Conservation (phyloP, 2,797 vertebrate genomes). For the Urophycis tenuis region DNA sequence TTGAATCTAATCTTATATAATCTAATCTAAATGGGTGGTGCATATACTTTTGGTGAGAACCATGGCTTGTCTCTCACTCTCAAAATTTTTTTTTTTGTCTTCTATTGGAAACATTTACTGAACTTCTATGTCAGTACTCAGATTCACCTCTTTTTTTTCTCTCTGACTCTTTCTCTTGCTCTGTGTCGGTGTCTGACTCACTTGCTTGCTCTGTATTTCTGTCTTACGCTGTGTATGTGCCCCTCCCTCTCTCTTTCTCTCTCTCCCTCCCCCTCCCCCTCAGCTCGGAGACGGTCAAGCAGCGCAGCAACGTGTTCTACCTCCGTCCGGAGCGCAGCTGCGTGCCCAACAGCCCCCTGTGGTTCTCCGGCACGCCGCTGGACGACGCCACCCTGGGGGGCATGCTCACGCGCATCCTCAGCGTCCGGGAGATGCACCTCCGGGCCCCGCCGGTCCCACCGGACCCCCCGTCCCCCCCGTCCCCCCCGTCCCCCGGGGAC, state of each 20-base stretch:
- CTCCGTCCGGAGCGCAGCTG: slow-evolving; percentile 94
- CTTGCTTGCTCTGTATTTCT: not conserved
- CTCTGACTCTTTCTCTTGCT: not conserved
- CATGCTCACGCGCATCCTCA: slow-evolving; percentile 94
- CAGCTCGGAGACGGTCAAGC: slow-evolving; percentile 94
- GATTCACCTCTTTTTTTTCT: not conserved
- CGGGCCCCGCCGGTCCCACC: slow-evolving; percentile 9
- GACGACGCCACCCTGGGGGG: slow-evolving; percentile 86
- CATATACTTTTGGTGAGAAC: no score
- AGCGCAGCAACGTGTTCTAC: slow-evolving; percentile 92
- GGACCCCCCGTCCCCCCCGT: not conserved
- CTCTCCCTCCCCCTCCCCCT: not conserved
- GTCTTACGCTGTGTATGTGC: not conserved
- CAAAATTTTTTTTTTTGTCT: no score
- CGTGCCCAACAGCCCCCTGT: slow-evolving; percentile 95
- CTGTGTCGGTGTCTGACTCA: not conserved
- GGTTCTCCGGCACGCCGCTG: slow-evolving; percentile 89
- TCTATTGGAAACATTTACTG: no score
- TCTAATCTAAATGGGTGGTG: no score
- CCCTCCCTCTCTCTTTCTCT: not conserved
- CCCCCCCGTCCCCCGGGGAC: not conserved
- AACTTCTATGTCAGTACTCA: no score
- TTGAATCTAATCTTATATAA: no score
- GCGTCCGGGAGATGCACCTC: slow-evolving; percentile 88
- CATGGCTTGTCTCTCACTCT: no score